Conservation (phyloP, 2,888 invertebrate species). For the Silvanus unidentatus region DNA sequence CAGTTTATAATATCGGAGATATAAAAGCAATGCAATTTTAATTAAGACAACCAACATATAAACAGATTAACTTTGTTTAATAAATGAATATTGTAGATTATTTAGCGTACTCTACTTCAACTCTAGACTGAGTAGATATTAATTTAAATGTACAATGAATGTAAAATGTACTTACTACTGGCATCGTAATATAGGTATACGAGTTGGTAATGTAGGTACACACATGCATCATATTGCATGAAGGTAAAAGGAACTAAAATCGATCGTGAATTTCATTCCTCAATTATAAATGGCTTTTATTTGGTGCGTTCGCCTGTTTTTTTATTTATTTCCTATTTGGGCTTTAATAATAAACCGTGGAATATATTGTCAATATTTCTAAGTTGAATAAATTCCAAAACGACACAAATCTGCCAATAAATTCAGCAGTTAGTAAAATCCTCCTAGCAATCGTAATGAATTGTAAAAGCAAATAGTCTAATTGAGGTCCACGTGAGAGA, state of each 20-base stretch:
- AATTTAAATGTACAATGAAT: constrained; percentile 15
- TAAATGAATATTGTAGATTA: constrained; percentile 11
- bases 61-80: constrained; percentile 15
- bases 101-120: constrained; percentile 7
- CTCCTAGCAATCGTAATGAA: constrained; percentile 42
- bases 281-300: too few relatives aligned
- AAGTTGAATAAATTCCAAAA: constrained; percentile 39
- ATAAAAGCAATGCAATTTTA: constrained; percentile 11
- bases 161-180: constrained; percentile 4
- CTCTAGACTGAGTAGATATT: constrained; percentile 8
- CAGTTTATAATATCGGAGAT: constrained; percentile 12
- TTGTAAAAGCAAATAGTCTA: constrained; percentile 46
- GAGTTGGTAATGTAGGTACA: too few relatives aligned
- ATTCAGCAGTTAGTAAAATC: constrained; percentile 47
- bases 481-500: constrained; percentile 42
- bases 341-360: constrained; percentile 34
- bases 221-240: too few relatives aligned
- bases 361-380: constrained; percentile 40
- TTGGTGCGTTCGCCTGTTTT: too few relatives aligned
- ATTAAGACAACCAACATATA: constrained; percentile 9
- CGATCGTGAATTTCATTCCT: too few relatives aligned
- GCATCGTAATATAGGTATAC: too few relatives aligned
- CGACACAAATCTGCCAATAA: constrained; percentile 44
- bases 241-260: too few relatives aligned
- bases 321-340: too few relatives aligned